A percentile compares a stretch with the other conserved stretches of the same genome.
Evolutionary conservation across 2,888 invertebrate species (phyloP).

Genomic region (Brachycybe producta): DNA sequence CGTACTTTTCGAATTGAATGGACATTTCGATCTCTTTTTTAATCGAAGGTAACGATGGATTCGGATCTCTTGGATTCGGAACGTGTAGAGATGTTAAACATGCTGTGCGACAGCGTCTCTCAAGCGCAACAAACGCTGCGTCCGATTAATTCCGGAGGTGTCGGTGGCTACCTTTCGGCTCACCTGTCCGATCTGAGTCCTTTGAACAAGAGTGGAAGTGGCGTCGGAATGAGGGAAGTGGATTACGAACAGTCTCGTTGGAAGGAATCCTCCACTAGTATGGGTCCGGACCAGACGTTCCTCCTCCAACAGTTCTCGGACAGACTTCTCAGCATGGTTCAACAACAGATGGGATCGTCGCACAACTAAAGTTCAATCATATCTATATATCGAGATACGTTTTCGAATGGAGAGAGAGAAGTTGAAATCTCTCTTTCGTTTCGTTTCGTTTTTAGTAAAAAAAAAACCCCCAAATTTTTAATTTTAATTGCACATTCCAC

Average conservation of each 20-base stretch:
- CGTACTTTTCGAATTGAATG: background rate
- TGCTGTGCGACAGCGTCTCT: constrained; percentile 22
- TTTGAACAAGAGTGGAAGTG: background rate
- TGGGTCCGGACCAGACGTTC: constrained; percentile 36
- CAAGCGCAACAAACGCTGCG: constrained; percentile 25
- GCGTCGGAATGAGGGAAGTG: background rate
- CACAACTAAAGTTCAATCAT: background rate
- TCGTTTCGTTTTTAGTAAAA: too few relatives aligned
- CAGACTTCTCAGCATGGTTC: constrained; percentile 45
- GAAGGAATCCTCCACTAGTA: too few relatives aligned
- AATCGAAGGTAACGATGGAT: constrained; percentile 23
- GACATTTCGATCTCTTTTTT: too few relatives aligned
- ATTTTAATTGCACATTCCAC: too few relatives aligned
- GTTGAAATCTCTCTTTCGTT: too few relatives aligned
- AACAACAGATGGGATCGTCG: constrained; percentile 40
- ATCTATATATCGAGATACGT: too few relatives aligned
- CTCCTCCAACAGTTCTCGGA: constrained; percentile 52
- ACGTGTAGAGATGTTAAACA: constrained; percentile 22
- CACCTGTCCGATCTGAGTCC: constrained; percentile 8
- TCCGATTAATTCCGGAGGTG: constrained; percentile 15
- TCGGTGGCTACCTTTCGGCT: constrained; percentile 8
- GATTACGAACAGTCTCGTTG: constrained; percentile 4
- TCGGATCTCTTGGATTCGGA: constrained; percentile 22
- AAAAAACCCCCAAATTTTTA: too few relatives aligned
- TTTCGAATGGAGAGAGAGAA: too few relatives aligned